Evolutionary conservation across 2,888 invertebrate genomes (phyloP).

Genomic region (Polia nebulosa): DNA sequence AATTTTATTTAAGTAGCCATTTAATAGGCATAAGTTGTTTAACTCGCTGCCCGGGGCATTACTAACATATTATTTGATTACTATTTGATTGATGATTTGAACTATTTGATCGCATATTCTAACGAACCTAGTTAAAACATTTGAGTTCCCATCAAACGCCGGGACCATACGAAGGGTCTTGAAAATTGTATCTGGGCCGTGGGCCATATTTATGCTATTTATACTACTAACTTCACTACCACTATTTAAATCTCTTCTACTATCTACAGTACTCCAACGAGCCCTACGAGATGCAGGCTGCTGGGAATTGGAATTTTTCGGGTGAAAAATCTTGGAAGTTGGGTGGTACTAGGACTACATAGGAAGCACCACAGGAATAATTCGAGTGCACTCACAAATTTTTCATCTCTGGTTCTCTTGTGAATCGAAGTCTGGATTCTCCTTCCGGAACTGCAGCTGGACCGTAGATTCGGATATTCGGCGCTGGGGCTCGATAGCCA

Average conservation of each 20-base stretch:
- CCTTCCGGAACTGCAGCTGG: too few species aligned
- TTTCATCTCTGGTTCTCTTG: constrained; percentile 5
- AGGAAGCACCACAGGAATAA: constrained; percentile 8
- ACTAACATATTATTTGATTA: neutral
- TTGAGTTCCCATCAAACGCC: neutral
- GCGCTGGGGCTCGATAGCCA: too few species aligned
- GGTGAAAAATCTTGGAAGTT: constrained; percentile 1
- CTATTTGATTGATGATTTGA: too few species aligned
- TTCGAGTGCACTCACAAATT: constrained; percentile 1
- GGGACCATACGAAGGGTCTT: constrained; percentile 2
- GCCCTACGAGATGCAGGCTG: neutral
- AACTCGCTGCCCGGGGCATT: neutral
- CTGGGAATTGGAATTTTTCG: neutral
- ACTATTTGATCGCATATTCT: constrained; percentile 6
- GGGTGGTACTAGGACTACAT: neutral
- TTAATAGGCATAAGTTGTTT: too few species aligned
- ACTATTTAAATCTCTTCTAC: too few species aligned
- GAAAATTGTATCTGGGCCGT: too few species aligned
- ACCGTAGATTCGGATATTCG: too few species aligned
- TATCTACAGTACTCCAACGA: neutral
- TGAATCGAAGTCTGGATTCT: too few species aligned
- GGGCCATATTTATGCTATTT: too few species aligned
- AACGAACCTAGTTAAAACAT: neutral
- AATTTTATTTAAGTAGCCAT: too few species aligned
- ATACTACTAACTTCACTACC: too few species aligned